A percentile compares a stretch with the other conserved stretches of the same genome.
phyloP scores from a whole-genome alignment of 2,888 invertebrate species.

The Drosophila villosipedis region DNA sequence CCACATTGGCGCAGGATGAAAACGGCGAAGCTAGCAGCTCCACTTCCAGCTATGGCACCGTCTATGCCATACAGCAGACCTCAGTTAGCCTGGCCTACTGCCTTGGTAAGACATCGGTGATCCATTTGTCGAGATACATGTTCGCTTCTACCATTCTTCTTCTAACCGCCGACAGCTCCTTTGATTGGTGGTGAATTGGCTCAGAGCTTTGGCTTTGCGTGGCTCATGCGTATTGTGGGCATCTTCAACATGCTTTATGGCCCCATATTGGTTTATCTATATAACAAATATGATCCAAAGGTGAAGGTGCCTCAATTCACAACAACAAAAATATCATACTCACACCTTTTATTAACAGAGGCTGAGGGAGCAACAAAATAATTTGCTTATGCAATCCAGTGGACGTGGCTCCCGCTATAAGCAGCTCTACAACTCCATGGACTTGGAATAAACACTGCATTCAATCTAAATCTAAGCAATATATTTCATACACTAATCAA shows the following conservation, averaged over 20 bases:
- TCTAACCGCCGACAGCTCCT: conserved; percentile 87
- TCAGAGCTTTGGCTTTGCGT: conserved; percentile 89
- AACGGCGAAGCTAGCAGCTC: conserved; percentile 51
- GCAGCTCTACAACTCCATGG: conserved; percentile 84
- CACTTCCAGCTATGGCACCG: conserved; percentile 89
- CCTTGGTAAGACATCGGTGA: conserved; percentile 86
- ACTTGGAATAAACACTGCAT: conserved; percentile 66
- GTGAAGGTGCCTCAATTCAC: conserved; percentile 49
- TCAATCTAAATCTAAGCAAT: conserved; percentile 43
- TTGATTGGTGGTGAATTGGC: conserved; percentile 90
- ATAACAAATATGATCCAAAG: conserved; percentile 83
- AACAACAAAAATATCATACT: not conserved
- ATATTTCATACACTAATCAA: conserved; percentile 15
- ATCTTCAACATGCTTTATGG: conserved; percentile 89
- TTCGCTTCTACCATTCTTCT: not conserved
- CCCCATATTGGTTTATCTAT: conserved; percentile 87
- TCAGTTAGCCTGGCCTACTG: conserved; percentile 93
- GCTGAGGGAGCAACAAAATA: conserved; percentile 79
- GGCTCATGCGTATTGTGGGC: conserved; percentile 91
- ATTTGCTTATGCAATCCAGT: conserved; percentile 79
- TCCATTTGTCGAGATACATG: no score
- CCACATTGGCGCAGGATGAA: conserved; percentile 83
- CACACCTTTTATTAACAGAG: conserved; percentile 46
- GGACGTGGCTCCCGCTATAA: conserved; percentile 82
- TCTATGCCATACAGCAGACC: conserved; percentile 94